Base-by-base conservation (phyloP, 1,140 invertebrate species). In the Drosophila carrolli region DNA sequence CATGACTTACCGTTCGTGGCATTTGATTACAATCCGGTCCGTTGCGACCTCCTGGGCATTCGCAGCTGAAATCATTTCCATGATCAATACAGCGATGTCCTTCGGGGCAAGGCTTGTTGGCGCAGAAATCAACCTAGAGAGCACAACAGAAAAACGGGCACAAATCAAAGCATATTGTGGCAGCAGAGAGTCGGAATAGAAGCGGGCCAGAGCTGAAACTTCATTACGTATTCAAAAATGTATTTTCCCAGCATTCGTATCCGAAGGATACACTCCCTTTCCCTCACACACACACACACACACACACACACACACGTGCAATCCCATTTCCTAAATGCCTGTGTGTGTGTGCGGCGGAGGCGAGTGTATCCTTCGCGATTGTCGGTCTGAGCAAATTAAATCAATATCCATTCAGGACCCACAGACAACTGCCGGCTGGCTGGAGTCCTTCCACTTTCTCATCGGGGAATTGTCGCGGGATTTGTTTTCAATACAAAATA, bases 1-100 rank as follows among this genome's bases (percentile, higher is more conserved):
- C 86, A 86, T 91, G 82, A 92, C 93, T 93, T 92, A 94, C 93
- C 82, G 93, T 93, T 91, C 92, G 86, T 71, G 93, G 91, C 59
- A 94, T 93, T 86, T 93, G 91, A 84, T 92, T 93, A 91, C 95
- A 96, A 89, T 95, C 94, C 47, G 94, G 93, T 48, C 95, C 95
- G 51, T 94, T 94, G 83, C 93, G 95, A 44, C 95, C 95, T 88
- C 91, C 91, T n/a, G 95, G 95, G 92, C 96, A 96, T 78, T 96
- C 95, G 92, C 96, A 96, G 27, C 94, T 94, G 85, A 95, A 96
- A 79, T 94, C 95, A 92, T 96, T 95, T 68, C 95, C 95, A 76
- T 94, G 94, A 92, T 96, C 95, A 66, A 95, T 93, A 90, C 96
- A 96, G 63, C 93, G 93, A 51, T 94, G 94, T 59, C 94, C 94